phyloP scores from a whole-genome alignment of 2,113 vertebrate species.

The Cichladusa arquata region DNA sequence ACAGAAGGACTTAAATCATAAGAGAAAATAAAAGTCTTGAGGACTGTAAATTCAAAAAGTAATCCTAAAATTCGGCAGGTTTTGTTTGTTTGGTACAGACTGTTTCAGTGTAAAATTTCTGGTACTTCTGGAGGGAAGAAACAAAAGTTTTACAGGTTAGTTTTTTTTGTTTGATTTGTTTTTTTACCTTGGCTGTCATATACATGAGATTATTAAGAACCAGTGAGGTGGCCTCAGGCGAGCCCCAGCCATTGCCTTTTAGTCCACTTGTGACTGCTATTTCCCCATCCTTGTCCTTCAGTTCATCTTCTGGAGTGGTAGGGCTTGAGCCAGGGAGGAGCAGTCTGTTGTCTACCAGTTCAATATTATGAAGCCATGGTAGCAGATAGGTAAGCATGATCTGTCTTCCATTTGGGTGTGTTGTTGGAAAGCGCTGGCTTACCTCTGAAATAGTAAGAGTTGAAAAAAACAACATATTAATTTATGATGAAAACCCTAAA shows the following conservation, averaged over 20 bases:
- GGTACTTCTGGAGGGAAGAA: not conserved
- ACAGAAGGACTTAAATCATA: not conserved
- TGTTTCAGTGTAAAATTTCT: not conserved
- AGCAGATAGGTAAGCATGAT: constrained; percentile 97
- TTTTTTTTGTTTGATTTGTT: not conserved
- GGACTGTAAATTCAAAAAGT: not conserved
- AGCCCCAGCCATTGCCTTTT: constrained; percentile 96
- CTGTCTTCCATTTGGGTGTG: constrained; percentile 94
- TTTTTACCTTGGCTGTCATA: constrained; percentile 95
- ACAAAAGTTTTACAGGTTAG: not conserved
- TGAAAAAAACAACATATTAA: not conserved
- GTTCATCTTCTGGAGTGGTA: constrained; percentile 90
- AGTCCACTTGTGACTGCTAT: constrained; percentile 75
- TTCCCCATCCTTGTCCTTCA: constrained; percentile 78
- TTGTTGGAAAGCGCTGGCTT: constrained; percentile 94
- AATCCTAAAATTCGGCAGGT: not conserved
- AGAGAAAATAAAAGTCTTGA: not conserved
- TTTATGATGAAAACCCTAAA: not conserved
- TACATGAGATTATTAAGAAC: constrained; percentile 99
- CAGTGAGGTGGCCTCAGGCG: constrained; percentile 91
- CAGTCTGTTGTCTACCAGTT: constrained; percentile 93
- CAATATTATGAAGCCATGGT: constrained; percentile 96
- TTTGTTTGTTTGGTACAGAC: not conserved
- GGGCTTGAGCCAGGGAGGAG: constrained; percentile 91
- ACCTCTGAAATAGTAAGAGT: constrained; percentile 79